Conservation (phyloP, 2,888 invertebrate species). For the Lysandra bellargus region DNA sequence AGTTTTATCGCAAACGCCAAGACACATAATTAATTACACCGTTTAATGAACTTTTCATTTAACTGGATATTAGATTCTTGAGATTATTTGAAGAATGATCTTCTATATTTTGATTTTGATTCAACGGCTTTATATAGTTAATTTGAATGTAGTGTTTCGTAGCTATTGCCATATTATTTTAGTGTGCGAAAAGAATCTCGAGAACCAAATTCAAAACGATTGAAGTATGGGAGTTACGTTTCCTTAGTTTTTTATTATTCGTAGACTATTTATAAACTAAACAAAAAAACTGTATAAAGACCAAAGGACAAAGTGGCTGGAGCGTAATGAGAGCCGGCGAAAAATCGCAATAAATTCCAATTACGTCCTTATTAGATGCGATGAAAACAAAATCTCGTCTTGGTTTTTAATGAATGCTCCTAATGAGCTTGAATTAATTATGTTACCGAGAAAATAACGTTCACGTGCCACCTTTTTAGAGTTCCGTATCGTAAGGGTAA, state of each 20-base stretch:
- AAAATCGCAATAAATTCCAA: not conserved
- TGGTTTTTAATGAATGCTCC: not conserved
- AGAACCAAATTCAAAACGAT: no score
- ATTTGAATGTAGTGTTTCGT: no score
- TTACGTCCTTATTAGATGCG: not conserved
- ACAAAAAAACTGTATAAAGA: not conserved
- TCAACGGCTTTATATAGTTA: no score
- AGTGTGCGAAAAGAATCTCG: no score
- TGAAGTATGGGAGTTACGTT: no score
- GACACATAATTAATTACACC: conserved; percentile 1
- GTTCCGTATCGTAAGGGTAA: not conserved
- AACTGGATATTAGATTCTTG: not conserved
- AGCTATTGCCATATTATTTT: no score
- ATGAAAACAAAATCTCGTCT: conserved; percentile 2
- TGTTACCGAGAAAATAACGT: not conserved
- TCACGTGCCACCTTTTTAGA: not conserved
- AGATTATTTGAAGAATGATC: not conserved
- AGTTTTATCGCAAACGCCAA: not conserved
- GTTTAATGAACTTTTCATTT: not conserved
- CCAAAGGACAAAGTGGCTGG: not conserved
- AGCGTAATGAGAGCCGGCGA: not conserved
- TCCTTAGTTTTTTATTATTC: no score
- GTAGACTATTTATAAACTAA: no score
- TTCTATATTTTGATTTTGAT: not conserved
- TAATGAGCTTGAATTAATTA: not conserved